Conservation (phyloP, 2,797 vertebrate genomes). For the Phrynocephalus vlangalii region DNA sequence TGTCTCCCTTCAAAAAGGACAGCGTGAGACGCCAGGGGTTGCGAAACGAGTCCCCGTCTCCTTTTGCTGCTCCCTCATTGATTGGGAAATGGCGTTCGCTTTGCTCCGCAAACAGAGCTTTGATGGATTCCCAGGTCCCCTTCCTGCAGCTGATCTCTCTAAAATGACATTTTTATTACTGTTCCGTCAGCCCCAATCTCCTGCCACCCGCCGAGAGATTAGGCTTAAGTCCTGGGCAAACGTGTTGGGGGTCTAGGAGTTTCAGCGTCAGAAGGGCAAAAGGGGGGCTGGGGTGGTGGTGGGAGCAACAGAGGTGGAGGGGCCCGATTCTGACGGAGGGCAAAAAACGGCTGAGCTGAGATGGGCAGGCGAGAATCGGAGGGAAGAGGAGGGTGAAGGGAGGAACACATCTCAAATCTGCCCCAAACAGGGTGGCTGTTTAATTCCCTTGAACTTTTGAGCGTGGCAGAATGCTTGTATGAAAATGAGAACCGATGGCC, state of each 20-base stretch:
- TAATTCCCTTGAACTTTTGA: constrained; percentile 25
- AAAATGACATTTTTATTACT: constrained; percentile 99
- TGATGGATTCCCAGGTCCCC: constrained; percentile 84
- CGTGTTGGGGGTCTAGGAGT: constrained; percentile 78
- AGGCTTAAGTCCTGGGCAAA: constrained; percentile 98
- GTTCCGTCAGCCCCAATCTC: constrained; percentile 97
- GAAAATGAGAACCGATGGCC: too few species aligned
- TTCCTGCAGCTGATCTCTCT: constrained; percentile 87
- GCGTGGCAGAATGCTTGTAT: too few species aligned
- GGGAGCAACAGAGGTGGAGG: neutral
- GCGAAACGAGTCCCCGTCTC: constrained; percentile 49
- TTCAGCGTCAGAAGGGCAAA: constrained; percentile 69
- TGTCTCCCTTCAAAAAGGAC: constrained; percentile 62
- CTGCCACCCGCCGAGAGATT: constrained; percentile 89
- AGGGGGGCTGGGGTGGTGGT: constrained; percentile 42
- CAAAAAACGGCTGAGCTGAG: too few species aligned
- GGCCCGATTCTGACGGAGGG: neutral
- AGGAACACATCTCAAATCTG: neutral
- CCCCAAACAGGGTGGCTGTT: constrained; percentile 25
- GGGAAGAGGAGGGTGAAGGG: neutral
- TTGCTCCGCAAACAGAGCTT: constrained; percentile 88
- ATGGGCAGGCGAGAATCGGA: constrained; percentile 18
- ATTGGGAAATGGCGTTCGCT: constrained; percentile 85
- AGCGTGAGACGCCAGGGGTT: constrained; percentile 68
- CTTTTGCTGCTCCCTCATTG: constrained; percentile 79